A percentile compares a stretch with the other conserved stretches of the same genome.
phyloP scores from a whole-genome alignment of 1,140 invertebrate species.

The Rhagoletis pomonella region DNA sequence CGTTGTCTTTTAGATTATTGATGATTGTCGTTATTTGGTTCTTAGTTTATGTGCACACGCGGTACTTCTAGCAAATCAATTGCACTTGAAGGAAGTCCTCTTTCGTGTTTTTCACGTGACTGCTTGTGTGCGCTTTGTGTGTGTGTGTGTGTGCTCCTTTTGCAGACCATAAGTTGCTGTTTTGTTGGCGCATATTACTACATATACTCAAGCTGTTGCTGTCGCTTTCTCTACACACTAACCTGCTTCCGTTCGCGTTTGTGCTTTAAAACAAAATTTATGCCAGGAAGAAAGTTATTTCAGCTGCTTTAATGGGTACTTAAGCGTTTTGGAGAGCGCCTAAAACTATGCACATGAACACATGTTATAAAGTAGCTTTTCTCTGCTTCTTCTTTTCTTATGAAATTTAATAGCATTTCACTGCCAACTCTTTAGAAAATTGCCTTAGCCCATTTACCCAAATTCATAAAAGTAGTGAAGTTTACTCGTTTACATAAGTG shows the following conservation, averaged over 20 bases:
- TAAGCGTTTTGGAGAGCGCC: not conserved
- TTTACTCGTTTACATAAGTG: too few relatives aligned
- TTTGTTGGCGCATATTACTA: not conserved
- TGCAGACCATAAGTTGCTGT: not conserved
- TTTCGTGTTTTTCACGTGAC: too few relatives aligned
- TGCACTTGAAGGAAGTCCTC: not conserved
- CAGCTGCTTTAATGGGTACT: not conserved
- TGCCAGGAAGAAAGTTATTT: not conserved
- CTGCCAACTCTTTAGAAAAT: not conserved
- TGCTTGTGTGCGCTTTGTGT: not conserved
- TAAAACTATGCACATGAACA: slow-evolving; percentile 6
- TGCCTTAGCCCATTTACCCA: not conserved
- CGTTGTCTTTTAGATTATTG: slow-evolving; percentile 43
- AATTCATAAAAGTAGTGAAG: slow-evolving; percentile 6
- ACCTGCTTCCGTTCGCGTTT: not conserved
- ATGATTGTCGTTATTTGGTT: slow-evolving; percentile 34
- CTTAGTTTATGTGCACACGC: not conserved
- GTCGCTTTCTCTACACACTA: not conserved
- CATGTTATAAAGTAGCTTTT: too few relatives aligned
- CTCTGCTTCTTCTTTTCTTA: too few relatives aligned
- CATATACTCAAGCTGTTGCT: not conserved
- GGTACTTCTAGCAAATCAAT: not conserved
- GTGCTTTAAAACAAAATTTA: slow-evolving; percentile 39
- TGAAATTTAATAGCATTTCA: too few relatives aligned
- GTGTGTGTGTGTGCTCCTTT: not conserved